Evolutionary conservation across 30 jellyfish, hydroid and myxozoan species (phyloP).

Genomic region (Morbakka virulenta): DNA sequence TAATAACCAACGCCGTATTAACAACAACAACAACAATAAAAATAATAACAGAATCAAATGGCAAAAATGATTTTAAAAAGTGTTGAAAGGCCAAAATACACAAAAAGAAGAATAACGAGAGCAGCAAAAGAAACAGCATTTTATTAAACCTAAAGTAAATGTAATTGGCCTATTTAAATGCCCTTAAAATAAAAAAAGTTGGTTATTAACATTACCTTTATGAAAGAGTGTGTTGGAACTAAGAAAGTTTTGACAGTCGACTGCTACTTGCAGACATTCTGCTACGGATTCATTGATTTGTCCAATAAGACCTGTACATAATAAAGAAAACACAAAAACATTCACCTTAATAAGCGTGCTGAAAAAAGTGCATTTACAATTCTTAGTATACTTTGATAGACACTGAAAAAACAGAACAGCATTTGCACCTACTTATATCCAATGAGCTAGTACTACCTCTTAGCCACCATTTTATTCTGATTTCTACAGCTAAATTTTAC

Average conservation of each 20-base stretch:
- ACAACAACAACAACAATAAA: too few species aligned
- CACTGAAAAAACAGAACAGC: too few species aligned
- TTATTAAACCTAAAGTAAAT: neutral
- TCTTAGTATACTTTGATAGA: too few species aligned
- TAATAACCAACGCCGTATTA: too few species aligned
- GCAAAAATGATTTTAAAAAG: too few species aligned
- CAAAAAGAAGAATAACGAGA: neutral
- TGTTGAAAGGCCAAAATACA: neutral
- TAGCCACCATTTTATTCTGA: neutral
- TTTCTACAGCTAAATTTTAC: too few species aligned
- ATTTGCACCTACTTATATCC: neutral
- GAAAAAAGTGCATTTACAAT: neutral
- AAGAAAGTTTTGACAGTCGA: slow-evolving; percentile 65
- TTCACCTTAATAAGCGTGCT: neutral
- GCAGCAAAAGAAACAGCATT: neutral
- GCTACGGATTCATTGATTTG: slow-evolving; percentile 50
- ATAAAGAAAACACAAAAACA: neutral
- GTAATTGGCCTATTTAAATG: too few species aligned
- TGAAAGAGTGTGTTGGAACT: slow-evolving; percentile 22
- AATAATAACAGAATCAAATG: too few species aligned
- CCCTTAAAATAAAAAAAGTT: too few species aligned
- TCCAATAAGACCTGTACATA: slow-evolving; percentile 53
- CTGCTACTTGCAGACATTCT: slow-evolving; percentile 79
- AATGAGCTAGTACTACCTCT: neutral
- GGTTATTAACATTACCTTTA: slow-evolving; percentile 35